A percentile compares a stretch with the other conserved stretches of the same genome.
Conservation (phyloP, 1,140 invertebrate genomes). For the Polypedilum pembai region DNA sequence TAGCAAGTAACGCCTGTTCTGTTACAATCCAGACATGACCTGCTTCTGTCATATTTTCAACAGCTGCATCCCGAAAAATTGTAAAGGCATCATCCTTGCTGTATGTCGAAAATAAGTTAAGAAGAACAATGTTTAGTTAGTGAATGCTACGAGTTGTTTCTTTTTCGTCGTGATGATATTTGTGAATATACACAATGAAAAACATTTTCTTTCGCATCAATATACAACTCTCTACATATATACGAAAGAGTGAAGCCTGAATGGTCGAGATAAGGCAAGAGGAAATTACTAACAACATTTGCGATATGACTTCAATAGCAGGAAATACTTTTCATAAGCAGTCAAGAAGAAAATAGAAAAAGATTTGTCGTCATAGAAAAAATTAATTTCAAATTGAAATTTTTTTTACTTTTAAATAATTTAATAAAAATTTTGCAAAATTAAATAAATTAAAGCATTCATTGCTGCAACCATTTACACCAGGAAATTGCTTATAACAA, state of each 20-base stretch:
- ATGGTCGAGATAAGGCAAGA: conserved; percentile 6
- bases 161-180: background rate
- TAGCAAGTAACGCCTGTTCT: conserved; percentile 81
- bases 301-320: no score
- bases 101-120: conserved; percentile 32
- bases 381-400: background rate
- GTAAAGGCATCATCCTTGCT: conserved; percentile 83
- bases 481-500: background rate
- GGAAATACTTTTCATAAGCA: no score
- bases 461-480: background rate
- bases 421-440: background rate
- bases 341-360: no score
- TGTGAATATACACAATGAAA: background rate
- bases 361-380: background rate
- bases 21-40: conserved; percentile 97
- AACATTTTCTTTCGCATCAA: background rate
- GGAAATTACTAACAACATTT: no score
- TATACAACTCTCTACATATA: background rate
- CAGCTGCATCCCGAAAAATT: conserved; percentile 81
- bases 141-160: background rate
- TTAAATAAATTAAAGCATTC: background rate
- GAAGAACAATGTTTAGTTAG: conserved; percentile 7
- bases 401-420: background rate
- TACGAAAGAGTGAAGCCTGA: conserved; percentile 8
- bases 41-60: conserved; percentile 78